Evolutionary conservation across 2,797 vertebrate species (phyloP).

Genomic region (Lagorchestes hirsutus): DNA sequence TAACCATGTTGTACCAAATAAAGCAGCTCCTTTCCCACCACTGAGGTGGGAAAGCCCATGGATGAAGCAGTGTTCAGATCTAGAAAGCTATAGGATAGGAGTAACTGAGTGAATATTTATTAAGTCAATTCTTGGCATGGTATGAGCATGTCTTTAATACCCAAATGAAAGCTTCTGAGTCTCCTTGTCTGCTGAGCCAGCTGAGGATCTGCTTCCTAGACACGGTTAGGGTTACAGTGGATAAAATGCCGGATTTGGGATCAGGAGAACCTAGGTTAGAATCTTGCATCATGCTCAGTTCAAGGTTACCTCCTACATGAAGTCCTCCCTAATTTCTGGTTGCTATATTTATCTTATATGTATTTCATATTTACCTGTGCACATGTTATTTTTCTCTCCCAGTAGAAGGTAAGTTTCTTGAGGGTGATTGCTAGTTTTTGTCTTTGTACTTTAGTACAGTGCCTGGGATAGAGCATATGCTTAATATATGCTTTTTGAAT

Average conservation of each 20-base stretch:
- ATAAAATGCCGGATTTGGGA: background rate
- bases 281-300: background rate
- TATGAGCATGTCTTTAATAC: background rate
- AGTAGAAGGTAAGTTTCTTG: background rate
- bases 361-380: background rate
- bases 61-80: background rate
- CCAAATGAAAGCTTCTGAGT: constrained; percentile 27
- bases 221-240: background rate
- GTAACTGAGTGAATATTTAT: constrained; percentile 11
- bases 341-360: background rate
- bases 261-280: background rate
- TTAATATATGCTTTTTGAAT: background rate
- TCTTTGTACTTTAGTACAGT: background rate
- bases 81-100: constrained; percentile 39
- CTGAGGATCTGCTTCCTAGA: background rate
- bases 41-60: background rate
- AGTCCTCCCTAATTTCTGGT: background rate
- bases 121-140: background rate
- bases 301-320: background rate
- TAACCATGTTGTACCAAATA: background rate
- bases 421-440: background rate
- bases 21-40: constrained; percentile 8
- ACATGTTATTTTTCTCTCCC: background rate
- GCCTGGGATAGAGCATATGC: background rate
- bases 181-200: constrained; percentile 16